Evolutionary conservation across 2,888 invertebrate species (phyloP).

Genomic region (Scaptomyza polygonia): DNA sequence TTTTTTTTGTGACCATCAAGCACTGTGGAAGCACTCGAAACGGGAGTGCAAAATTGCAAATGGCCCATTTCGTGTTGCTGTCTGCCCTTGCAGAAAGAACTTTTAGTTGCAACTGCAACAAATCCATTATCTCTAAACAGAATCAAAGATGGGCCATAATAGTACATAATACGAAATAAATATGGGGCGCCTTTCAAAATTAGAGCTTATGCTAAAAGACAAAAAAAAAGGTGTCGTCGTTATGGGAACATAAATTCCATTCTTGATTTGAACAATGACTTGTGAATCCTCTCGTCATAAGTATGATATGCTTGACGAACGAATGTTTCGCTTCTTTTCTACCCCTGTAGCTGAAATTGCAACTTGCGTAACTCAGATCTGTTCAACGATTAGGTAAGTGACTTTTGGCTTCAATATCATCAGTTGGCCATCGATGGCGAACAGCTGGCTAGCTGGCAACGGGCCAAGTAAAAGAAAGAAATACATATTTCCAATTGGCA

Average conservation of each 20-base stretch:
- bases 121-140: constrained; percentile 26
- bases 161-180: neutral
- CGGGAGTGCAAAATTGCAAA: constrained; percentile 54
- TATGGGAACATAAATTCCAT: neutral
- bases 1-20: constrained; percentile 32
- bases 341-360: neutral
- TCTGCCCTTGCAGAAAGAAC: constrained; percentile 13
- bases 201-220: too few relatives aligned
- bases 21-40: constrained; percentile 50
- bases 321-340: neutral
- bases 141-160: constrained; percentile 17
- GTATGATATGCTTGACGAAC: neutral
- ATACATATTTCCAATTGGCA: constrained; percentile 52
- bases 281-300: neutral
- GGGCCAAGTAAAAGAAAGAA: constrained; percentile 23
- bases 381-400: constrained; percentile 41
- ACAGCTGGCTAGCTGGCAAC: constrained; percentile 25
- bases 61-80: constrained; percentile 31
- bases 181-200: neutral
- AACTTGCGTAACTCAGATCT: constrained; percentile 20
- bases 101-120: constrained; percentile 15
- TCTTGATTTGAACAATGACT: neutral
- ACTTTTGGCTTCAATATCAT: constrained; percentile 45
- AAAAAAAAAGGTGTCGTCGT: neutral
- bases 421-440: constrained; percentile 57